These are phyloP conservation scores for Prionace glauca DNA, from an alignment of 2,797 vertebrate species.

Conservation along the genomic window DNA sequence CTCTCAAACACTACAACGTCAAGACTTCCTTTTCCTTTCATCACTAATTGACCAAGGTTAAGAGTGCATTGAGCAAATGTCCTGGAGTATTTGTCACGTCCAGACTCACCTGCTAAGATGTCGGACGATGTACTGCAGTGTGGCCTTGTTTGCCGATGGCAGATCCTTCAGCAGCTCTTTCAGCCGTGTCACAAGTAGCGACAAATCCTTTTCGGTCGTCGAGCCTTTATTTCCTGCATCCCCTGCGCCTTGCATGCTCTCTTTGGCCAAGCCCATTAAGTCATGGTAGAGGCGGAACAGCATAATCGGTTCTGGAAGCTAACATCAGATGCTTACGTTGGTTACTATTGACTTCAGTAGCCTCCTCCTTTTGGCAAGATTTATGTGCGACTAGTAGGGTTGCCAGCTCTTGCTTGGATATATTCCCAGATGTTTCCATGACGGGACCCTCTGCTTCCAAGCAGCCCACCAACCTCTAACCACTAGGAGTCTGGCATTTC, in stretches of 20 bases:
- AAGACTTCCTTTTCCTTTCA: neutral
- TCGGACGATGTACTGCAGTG: slow-evolving; percentile 73
- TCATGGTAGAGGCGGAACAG: slow-evolving; percentile 81
- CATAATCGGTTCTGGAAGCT: slow-evolving; percentile 91
- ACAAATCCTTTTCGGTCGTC: slow-evolving; percentile 58
- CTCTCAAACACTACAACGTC: neutral
- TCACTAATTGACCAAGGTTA: neutral
- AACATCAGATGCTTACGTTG: neutral
- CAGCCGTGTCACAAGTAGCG: slow-evolving; percentile 66
- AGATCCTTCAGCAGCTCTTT: slow-evolving; percentile 72
- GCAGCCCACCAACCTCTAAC: neutral
- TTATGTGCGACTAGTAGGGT: neutral
- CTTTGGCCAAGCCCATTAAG: slow-evolving; percentile 91
- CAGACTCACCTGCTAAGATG: slow-evolving; percentile 75
- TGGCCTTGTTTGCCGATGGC: slow-evolving; percentile 68
- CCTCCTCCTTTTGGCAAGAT: neutral
- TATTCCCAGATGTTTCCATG: neutral
- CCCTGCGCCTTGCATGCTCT: slow-evolving; percentile 69
- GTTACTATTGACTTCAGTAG: neutral
- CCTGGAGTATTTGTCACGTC: neutral
- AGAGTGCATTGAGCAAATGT: neutral
- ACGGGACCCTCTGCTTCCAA: neutral
- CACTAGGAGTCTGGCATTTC: neutral
- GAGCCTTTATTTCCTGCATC: slow-evolving; percentile 60
- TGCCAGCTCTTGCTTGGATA: neutral